Percentiles rank a stretch among this genome's conserved stretches.
Conservation (phyloP, 1,140 invertebrate genomes). For the Antheraea mylitta region DNA sequence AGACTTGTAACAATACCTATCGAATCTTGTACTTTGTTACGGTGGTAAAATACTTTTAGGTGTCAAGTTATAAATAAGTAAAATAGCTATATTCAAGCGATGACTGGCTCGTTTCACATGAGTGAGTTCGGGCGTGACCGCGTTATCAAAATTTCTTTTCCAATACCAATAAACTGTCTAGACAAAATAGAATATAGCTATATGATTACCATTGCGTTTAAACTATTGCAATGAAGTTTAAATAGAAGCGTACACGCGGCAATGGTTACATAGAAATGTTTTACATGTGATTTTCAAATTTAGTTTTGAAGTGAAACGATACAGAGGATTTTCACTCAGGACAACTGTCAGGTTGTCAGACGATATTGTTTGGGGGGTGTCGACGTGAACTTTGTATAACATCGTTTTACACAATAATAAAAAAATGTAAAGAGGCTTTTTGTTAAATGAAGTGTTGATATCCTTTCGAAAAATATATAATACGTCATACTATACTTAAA, state of each 20-base stretch:
- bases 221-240: background rate
- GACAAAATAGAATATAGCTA: background rate
- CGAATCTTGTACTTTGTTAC: background rate
- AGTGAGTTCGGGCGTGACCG: slow-evolving; percentile 38
- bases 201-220: background rate
- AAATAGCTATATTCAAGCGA: slow-evolving; percentile 31
- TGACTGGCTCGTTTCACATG: slow-evolving; percentile 39
- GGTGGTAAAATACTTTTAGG: slow-evolving; percentile 13
- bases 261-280: background rate
- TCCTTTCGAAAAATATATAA: background rate
- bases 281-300: background rate
- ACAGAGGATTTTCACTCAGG: slow-evolving; percentile 14
- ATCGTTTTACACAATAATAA: slow-evolving; percentile 27
- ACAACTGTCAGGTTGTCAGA: slow-evolving; percentile 35
- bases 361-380: slow-evolving; percentile 32
- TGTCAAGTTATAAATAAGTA: slow-evolving; percentile 45
- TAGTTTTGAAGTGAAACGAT: background rate
- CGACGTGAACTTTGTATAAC: slow-evolving; percentile 29
- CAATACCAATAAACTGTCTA: background rate
- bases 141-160: slow-evolving; percentile 27
- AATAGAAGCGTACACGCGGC: background rate
- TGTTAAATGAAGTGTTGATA: slow-evolving; percentile 24
- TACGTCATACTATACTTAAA: background rate
- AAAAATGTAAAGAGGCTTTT: slow-evolving; percentile 29
- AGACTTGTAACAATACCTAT: background rate